These are phyloP conservation scores for Andrena chrysosceles DNA, from an alignment of 2,888 invertebrate genomes.

Conservation along the genomic window DNA sequence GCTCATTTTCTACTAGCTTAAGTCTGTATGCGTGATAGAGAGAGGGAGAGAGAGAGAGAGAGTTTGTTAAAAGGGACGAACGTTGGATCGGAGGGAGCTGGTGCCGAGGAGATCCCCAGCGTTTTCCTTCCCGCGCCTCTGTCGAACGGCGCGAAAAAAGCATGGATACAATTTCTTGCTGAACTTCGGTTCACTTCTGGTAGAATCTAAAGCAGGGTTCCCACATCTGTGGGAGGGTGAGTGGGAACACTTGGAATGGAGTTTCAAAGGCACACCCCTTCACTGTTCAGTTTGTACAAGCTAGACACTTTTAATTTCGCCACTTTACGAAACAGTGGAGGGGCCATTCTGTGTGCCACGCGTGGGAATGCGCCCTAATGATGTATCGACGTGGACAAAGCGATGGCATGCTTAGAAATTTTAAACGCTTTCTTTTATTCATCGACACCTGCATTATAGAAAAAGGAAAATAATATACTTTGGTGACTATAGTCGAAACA, in stretches of 20 bases:
- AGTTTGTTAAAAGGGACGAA: conserved; percentile 69
- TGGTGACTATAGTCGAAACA: neutral
- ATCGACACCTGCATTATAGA: neutral
- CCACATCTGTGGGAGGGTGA: no score
- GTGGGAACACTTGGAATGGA: no score
- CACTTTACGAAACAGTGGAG: neutral
- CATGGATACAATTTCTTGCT: neutral
- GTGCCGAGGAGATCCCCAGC: conserved; percentile 18
- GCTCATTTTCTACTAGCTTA: conserved; percentile 63
- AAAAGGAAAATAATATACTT: neutral
- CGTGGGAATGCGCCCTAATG: no score
- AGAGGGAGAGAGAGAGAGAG: conserved; percentile 27
- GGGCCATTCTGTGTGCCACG: no score
- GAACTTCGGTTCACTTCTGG: neutral
- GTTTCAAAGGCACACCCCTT: no score
- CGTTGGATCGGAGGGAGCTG: conserved; percentile 67
- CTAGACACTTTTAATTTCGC: neutral
- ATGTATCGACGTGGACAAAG: no score
- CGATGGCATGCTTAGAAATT: no score
- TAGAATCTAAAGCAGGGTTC: neutral
- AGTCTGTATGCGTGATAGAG: conserved; percentile 33
- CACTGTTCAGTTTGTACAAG: no score
- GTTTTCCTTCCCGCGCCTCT: neutral
- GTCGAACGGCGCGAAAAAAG: neutral
- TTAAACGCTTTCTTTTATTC: neutral